These are phyloP conservation scores for Columba guinea DNA, from an alignment of 2,797 vertebrate genomes.

Conservation along the genomic window DNA sequence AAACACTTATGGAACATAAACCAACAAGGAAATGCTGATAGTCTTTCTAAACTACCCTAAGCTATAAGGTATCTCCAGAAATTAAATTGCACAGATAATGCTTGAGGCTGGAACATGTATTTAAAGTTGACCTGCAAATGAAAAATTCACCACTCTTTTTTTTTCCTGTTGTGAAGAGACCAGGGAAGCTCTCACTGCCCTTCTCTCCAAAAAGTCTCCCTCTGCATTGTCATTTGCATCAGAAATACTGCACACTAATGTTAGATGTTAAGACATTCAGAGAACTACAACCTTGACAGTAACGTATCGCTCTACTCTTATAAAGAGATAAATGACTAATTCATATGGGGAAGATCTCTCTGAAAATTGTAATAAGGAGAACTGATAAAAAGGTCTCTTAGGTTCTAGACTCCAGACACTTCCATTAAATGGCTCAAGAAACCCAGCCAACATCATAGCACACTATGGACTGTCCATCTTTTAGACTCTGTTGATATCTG, in stretches of 20 bases:
- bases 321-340: background rate
- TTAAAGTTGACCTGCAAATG: slow-evolving; percentile 71
- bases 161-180: background rate
- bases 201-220: background rate
- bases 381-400: background rate
- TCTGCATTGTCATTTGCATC: background rate
- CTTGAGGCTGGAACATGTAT: slow-evolving; percentile 65
- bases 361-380: background rate
- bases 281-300: background rate
- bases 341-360: background rate
- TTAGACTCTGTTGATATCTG: background rate
- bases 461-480: background rate
- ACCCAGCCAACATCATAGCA: background rate
- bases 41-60: background rate
- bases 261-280: background rate
- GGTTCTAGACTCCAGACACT: background rate
- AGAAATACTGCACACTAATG: background rate
- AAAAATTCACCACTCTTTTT: background rate
- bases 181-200: background rate
- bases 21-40: background rate
- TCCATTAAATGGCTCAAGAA: background rate
- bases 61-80: background rate
- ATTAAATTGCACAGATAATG: background rate
- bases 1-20: background rate
- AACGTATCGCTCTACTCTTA: background rate